A percentile compares a stretch with the other conserved stretches of the same genome.
phyloP scores from a whole-genome alignment of 2,113 vertebrate species.

The Eptatretus burgeri region DNA sequence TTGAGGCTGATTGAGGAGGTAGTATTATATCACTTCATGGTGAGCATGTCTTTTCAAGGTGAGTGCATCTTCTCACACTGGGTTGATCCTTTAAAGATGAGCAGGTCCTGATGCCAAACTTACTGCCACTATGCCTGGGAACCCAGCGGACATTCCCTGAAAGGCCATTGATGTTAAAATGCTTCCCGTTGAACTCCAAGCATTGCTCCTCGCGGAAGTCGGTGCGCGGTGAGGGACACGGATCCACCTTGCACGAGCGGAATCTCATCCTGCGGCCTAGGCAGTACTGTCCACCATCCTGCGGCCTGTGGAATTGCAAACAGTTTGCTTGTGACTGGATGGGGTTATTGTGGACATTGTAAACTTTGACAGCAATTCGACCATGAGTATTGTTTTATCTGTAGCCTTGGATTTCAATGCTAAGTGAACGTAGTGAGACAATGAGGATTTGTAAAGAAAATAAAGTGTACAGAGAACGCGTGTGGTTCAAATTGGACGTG shows the following conservation, averaged over 20 bases:
- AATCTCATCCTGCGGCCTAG: conserved; percentile 88
- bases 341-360: neutral
- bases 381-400: no score
- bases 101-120: conserved; percentile 19
- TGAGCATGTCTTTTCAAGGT: neutral
- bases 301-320: conserved; percentile 27
- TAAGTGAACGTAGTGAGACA: no score
- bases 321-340: neutral
- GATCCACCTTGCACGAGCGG: conserved; percentile 71
- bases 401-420: no score
- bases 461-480: no score
- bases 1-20: neutral
- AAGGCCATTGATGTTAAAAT: conserved; percentile 82
- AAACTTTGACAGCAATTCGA: neutral
- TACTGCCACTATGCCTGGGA: conserved; percentile 84
- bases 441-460: no score
- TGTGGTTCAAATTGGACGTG: no score
- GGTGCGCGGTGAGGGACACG: conserved; percentile 43
- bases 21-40: neutral
- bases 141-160: conserved; percentile 57
- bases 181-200: conserved; percentile 61
- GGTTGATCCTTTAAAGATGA: neutral
- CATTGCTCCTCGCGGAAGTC: conserved; percentile 82
- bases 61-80: neutral
- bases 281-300: conserved; percentile 62